A percentile compares a stretch with the other conserved stretches of the same genome.
phyloP scores from a whole-genome alignment of 2,888 invertebrate genomes.

The Apamea crenata region DNA sequence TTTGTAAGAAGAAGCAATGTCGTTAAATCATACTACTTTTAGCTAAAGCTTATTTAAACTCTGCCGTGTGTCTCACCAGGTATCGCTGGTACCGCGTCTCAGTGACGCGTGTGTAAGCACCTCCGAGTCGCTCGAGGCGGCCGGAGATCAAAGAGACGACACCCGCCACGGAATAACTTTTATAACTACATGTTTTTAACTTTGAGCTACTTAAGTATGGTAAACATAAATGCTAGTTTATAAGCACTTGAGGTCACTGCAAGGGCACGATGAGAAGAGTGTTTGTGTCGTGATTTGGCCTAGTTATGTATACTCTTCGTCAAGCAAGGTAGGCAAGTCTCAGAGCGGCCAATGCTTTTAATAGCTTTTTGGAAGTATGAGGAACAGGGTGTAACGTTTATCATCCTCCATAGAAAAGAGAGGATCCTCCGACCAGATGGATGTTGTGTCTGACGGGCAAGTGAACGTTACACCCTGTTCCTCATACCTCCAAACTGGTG shows the following conservation, averaged over 20 bases:
- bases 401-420: too few relatives aligned
- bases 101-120: constrained; percentile 3
- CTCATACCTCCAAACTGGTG: too few relatives aligned
- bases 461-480: too few relatives aligned
- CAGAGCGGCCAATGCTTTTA: neutral
- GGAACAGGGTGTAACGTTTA: too few relatives aligned
- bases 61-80: accelerated
- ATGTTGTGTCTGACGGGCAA: too few relatives aligned
- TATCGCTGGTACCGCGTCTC: neutral
- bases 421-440: too few relatives aligned
- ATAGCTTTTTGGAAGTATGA: too few relatives aligned
- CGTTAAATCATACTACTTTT: neutral
- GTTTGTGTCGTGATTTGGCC: neutral
- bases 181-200: constrained; percentile 26
- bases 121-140: constrained; percentile 41
- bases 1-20: neutral
- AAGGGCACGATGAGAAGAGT: neutral
- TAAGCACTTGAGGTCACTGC: neutral
- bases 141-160: constrained; percentile 56
- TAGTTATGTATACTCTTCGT: neutral
- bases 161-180: constrained; percentile 46
- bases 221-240: neutral
- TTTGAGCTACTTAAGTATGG: neutral
- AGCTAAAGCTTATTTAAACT: neutral
- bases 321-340: neutral